Evolutionary conservation across 2,113 vertebrate species (phyloP).

Genomic region (Trogon surrucura): DNA sequence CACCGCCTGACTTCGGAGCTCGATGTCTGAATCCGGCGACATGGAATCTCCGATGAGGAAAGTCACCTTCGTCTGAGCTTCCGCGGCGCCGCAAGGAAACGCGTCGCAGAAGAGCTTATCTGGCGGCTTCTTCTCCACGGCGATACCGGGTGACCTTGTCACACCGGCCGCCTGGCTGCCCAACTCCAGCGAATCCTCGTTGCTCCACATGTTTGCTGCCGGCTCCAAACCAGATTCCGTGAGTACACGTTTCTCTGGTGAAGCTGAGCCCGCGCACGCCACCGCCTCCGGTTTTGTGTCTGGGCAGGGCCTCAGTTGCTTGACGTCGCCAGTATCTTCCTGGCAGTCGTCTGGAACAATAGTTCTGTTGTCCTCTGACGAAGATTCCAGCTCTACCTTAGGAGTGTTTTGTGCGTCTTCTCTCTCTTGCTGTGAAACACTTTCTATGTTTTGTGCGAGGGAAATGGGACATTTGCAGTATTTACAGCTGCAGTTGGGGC

Average conservation of each 20-base stretch:
- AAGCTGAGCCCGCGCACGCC: conserved; percentile 80
- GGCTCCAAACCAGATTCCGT: conserved; percentile 57
- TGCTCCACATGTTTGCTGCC: conserved; percentile 31
- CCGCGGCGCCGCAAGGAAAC: conserved; percentile 66
- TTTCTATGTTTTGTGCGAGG: conserved; percentile 66
- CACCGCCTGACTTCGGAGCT: conserved; percentile 84
- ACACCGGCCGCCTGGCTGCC: conserved; percentile 52
- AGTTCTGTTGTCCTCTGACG: conserved; percentile 61
- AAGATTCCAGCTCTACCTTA: conserved; percentile 75
- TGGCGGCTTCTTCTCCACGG: conserved; percentile 90
- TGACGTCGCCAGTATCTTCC: conserved; percentile 65
- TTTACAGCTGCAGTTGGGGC: conserved; percentile 83
- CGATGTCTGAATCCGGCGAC: conserved; percentile 97
- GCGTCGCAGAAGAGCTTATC: conserved; percentile 81
- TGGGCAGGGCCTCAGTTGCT: conserved; percentile 62
- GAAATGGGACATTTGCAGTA: conserved; percentile 82
- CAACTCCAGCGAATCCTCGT: conserved; percentile 37
- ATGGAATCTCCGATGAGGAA: conserved; percentile 98
- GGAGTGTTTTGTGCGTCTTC: conserved; percentile 68
- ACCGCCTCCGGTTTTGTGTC: conserved; percentile 82
- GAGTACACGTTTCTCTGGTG: conserved; percentile 64
- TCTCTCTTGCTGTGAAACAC: conserved; percentile 59
- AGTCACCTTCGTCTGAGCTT: conserved; percentile 88
- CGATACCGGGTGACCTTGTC: conserved; percentile 63
- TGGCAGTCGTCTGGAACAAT: conserved; percentile 60